phyloP scores from a whole-genome alignment of 2,797 vertebrate species.

The Columba guinea region DNA sequence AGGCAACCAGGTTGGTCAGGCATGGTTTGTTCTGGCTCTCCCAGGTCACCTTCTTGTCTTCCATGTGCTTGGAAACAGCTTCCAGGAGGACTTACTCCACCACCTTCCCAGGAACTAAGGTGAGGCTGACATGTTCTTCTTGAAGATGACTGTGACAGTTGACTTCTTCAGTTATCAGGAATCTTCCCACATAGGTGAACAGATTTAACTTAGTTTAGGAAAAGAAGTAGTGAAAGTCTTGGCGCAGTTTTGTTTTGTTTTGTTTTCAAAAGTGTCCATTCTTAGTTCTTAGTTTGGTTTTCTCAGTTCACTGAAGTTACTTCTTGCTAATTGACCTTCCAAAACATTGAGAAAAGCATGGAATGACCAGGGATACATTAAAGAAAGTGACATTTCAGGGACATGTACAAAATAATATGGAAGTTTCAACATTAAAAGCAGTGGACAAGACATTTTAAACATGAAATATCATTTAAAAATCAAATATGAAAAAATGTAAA shows the following conservation, averaged over 20 bases:
- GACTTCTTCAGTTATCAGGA: neutral
- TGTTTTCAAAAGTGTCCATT: neutral
- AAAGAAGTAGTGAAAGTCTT: neutral
- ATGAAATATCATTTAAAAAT: neutral
- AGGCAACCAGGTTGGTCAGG: neutral
- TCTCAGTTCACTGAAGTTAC: neutral
- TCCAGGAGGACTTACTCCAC: neutral
- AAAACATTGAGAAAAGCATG: neutral
- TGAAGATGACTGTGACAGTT: neutral
- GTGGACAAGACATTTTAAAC: neutral
- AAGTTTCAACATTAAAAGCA: neutral
- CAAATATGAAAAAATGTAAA: neutral
- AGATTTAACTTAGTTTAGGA: neutral
- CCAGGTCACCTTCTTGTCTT: neutral
- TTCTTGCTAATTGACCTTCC: neutral
- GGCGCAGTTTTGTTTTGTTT: neutral
- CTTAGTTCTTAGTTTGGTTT: neutral
- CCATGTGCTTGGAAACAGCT: neutral
- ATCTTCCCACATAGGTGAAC: neutral
- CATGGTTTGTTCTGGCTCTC: neutral
- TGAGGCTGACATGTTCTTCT: neutral
- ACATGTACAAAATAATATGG: neutral
- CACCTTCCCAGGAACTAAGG: neutral
- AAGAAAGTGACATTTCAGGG: neutral
- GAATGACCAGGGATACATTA: neutral